Percentiles rank a stretch among this genome's conserved stretches.
These are phyloP conservation scores for Hippolais icterina DNA, from an alignment of 2,113 vertebrate genomes.

Conservation along the genomic window DNA sequence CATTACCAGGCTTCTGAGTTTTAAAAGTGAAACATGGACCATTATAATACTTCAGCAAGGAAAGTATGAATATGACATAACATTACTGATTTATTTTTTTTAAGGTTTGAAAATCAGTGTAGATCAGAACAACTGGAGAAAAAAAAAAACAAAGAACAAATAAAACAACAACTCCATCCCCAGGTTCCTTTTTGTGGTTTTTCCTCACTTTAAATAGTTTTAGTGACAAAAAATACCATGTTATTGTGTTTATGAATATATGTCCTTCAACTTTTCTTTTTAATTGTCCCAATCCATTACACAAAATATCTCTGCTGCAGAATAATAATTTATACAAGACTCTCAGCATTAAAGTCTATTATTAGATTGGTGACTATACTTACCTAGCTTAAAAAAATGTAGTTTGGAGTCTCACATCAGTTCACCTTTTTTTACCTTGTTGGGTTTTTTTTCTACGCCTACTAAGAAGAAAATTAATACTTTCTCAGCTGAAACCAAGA, in stretches of 20 bases:
- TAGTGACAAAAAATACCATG: background rate
- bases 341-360: background rate
- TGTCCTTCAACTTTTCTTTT: background rate
- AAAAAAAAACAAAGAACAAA: background rate
- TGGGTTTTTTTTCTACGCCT: background rate
- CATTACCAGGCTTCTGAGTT: background rate
- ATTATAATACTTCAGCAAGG: background rate
- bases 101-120: background rate
- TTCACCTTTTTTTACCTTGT: background rate
- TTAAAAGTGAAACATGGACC: background rate
- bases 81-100: background rate
- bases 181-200: background rate
- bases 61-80: background rate
- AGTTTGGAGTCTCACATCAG: background rate
- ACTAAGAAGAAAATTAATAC: background rate
- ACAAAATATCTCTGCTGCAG: background rate
- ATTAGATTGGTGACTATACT: background rate
- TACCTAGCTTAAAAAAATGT: background rate
- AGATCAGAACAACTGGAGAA: background rate
- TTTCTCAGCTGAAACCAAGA: background rate
- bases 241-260: background rate
- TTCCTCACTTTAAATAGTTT: background rate
- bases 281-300: background rate
- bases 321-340: background rate
- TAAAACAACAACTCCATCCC: fast-evolving